Percentiles rank a stretch among this genome's conserved stretches.
phyloP scores from a whole-genome alignment of 2,113 vertebrate genomes.

The Seriola quinqueradiata region DNA sequence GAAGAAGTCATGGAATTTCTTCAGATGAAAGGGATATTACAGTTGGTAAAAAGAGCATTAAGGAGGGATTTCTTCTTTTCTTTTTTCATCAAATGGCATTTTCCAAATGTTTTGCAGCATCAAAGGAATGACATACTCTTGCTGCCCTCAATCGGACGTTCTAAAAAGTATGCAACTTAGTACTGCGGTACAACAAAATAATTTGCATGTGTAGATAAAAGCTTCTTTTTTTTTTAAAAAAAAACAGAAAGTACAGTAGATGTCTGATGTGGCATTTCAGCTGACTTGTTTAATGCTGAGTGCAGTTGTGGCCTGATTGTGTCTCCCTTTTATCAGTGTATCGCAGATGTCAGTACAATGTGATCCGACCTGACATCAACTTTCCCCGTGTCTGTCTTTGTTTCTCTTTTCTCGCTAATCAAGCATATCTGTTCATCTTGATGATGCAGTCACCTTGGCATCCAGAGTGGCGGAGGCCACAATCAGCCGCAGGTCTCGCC shows the following conservation, averaged over 20 bases:
- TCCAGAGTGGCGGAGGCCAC: conserved; percentile 98
- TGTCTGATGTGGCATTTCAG: conserved; percentile 59
- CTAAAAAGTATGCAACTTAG: conserved; percentile 13
- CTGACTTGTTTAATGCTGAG: conserved; percentile 43
- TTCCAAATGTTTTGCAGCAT: background rate
- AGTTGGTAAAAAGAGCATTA: background rate
- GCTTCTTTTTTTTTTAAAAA: background rate
- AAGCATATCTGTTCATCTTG: conserved; percentile 68
- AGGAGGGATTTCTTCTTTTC: background rate
- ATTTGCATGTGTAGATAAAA: conserved; percentile 42
- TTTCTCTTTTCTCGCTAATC: conserved; percentile 41
- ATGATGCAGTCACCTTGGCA: conserved; percentile 90
- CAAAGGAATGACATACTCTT: background rate
- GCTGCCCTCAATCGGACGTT: conserved; percentile 6
- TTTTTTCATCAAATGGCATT: background rate
- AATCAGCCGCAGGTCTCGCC: conserved; percentile 94
- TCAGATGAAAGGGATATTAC: conserved; percentile 25
- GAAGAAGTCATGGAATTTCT: conserved; percentile 99
- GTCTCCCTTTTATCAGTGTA: conserved; percentile 60
- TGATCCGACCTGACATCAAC: conserved; percentile 57
- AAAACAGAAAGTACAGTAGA: conserved; percentile 26
- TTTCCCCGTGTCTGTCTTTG: conserved; percentile 28
- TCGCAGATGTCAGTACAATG: conserved; percentile 56
- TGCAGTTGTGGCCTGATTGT: conserved; percentile 53
- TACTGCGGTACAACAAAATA: conserved; percentile 2